Conservation (phyloP, 2,797 vertebrate genomes). For the Dryobates pubescens region DNA sequence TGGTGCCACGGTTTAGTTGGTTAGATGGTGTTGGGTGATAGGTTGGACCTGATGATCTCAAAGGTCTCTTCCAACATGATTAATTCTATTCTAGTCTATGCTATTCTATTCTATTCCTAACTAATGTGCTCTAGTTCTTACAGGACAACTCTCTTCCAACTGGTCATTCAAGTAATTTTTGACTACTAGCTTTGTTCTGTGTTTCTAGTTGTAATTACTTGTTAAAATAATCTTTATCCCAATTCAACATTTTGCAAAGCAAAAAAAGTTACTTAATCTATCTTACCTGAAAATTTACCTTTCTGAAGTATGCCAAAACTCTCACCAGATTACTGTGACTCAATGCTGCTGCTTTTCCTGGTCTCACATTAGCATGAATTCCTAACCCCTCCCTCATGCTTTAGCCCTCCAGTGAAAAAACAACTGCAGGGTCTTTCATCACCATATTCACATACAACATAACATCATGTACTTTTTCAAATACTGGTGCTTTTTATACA, state of each 20-base stretch:
- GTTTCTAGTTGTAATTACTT: neutral
- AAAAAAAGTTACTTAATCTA: neutral
- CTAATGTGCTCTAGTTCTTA: neutral
- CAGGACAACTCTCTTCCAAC: neutral
- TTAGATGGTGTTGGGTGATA: too few relatives aligned
- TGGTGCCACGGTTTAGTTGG: too few relatives aligned
- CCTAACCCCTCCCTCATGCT: neutral
- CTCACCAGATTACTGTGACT: neutral
- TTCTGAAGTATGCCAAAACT: neutral
- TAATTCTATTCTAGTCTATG: too few relatives aligned
- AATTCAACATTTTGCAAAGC: neutral
- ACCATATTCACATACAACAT: neutral
- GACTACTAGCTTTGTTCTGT: neutral
- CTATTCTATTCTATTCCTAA: neutral
- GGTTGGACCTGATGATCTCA: too few relatives aligned
- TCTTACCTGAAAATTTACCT: neutral
- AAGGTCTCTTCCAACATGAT: too few relatives aligned
- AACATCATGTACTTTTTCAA: neutral
- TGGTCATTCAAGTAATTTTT: neutral
- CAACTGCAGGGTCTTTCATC: neutral
- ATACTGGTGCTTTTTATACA: neutral
- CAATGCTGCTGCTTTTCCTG: neutral
- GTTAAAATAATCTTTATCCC: neutral
- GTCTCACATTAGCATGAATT: neutral
- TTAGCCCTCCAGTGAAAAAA: neutral